Evolutionary conservation across 2,888 invertebrate genomes (phyloP), one percentile per base, ranked within the genome.

Genomic region (Osedax fenrisi): DNA sequence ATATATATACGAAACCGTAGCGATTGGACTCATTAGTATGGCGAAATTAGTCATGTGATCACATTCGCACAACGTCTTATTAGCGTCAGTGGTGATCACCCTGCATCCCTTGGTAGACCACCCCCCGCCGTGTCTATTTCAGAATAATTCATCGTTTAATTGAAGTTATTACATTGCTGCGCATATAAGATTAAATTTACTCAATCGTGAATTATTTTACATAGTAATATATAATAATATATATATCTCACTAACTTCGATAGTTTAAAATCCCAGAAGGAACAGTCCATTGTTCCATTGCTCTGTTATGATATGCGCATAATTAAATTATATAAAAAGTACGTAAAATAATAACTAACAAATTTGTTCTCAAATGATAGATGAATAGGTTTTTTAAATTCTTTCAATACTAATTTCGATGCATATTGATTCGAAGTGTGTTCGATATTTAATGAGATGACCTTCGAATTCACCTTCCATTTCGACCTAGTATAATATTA

Each of bases 21-120:
- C 66, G 2, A n/a, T 73, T 0, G 76, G 78, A 24, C 78, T 78
- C 64, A 78, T 72, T 26, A 78, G 76, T 26, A 78, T 77, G n/a
- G 78, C 78, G 27, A 78, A 78, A 76, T 78, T 78, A 21, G 78
- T 78, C 25, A 78, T 61, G 66, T 78, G 78, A 26, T 77, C 71
- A 68, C 78, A 78, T 61, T 76, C 66, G 56, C 78, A 78, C n/a
- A 68, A 64, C 2, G 77, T 73, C 10, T 72, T 27, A 21, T 69
- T 74, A 10, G 26, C 27, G 64, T 76, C 75, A 10, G 61, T 62
- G 24, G 3, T 0, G 2, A 23, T 70, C 27, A 61, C 1, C 22
- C 2, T 67, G 62, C 78, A 78, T 21, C 78, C 78, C 10, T 66
- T 68, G 25, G 23, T 73, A 1, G 78, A 78, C 78, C 78, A 78